phyloP scores from a whole-genome alignment of 2,888 invertebrate species.

The Noctua janthe region DNA sequence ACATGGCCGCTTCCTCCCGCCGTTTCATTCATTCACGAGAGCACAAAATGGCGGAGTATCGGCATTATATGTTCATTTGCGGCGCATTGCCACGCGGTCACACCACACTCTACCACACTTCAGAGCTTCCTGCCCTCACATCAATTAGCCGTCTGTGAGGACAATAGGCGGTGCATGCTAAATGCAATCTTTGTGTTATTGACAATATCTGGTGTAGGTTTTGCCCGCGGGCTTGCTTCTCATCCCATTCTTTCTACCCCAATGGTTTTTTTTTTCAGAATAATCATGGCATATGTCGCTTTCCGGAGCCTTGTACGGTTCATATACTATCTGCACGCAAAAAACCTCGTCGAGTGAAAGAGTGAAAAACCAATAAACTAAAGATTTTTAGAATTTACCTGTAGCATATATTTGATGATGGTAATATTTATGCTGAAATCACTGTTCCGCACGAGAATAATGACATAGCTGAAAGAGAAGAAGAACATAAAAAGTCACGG shows the following conservation, averaged over 20 bases:
- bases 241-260: neutral
- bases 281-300: neutral
- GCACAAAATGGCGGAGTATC: conserved; percentile 69
- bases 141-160: conserved; percentile 81
- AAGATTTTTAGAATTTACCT: neutral
- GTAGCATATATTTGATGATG: neutral
- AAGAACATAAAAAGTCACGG: neutral
- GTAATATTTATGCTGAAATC: too few relatives aligned
- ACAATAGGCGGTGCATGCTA: conserved; percentile 51
- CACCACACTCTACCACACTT: conserved; percentile 72
- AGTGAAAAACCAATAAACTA: neutral
- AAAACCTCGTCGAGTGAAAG: neutral
- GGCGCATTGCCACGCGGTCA: conserved; percentile 78
- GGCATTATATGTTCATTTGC: conserved; percentile 86
- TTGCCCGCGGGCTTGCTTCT: neutral
- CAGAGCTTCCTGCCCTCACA: conserved; percentile 78
- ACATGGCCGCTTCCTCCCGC: conserved; percentile 75
- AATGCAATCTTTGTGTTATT: conserved; percentile 49
- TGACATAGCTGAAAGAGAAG: neutral
- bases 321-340: neutral
- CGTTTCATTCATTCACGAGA: conserved; percentile 77
- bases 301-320: neutral
- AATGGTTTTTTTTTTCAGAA: neutral
- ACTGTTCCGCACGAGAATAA: neutral
- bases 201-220: conserved; percentile 10